These are phyloP conservation scores for Harpagus bidentatus DNA, from an alignment of 2,113 vertebrate species.

Conservation along the genomic window DNA sequence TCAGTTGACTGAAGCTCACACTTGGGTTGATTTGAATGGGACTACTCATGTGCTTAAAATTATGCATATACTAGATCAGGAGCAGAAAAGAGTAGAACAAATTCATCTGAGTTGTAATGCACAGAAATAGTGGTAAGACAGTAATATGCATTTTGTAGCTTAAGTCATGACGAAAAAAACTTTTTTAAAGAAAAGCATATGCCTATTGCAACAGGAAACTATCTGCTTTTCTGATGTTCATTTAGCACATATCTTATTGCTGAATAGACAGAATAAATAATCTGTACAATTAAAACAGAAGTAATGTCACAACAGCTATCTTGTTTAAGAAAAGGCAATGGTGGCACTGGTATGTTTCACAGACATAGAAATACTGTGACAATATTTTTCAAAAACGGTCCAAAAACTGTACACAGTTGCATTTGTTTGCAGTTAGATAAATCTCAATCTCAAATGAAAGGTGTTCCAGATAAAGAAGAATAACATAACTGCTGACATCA, in stretches of 20 bases:
- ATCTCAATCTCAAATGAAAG: neutral
- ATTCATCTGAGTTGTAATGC: neutral
- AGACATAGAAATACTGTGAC: neutral
- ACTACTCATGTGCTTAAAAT: neutral
- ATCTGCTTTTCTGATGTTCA: neutral
- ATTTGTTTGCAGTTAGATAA: neutral
- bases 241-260: neutral
- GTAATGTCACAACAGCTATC: neutral
- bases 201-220: neutral
- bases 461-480: neutral
- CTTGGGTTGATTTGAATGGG: neutral
- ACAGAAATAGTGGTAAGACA: neutral
- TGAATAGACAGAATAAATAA: neutral
- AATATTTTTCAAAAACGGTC: neutral
- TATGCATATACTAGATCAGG: neutral
- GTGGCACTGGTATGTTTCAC: neutral
- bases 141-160: neutral
- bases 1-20: neutral
- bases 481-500: neutral
- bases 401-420: neutral
- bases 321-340: neutral
- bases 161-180: neutral
- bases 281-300: neutral
- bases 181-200: neutral
- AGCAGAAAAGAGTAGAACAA: neutral